Conservation (phyloP, 2,888 invertebrate genomes). For the Diaperis boleti region DNA sequence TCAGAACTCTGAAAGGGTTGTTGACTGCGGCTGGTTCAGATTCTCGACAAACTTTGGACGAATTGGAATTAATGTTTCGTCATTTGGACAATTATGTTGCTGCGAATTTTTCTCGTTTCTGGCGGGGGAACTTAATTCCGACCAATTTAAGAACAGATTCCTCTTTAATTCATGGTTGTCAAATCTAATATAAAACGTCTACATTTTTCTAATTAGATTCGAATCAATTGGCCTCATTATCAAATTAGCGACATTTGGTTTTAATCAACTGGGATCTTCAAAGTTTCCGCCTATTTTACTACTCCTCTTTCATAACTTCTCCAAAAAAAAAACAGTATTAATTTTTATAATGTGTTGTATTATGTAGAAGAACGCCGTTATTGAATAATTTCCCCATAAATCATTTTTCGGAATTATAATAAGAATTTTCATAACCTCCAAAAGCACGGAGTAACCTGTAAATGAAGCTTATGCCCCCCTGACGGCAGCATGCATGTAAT, state of each 20-base stretch:
- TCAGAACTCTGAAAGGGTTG: conserved; percentile 35
- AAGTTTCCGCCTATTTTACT: too few species aligned
- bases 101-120: neutral
- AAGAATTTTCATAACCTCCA: conserved; percentile 3
- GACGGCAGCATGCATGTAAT: conserved; percentile 17
- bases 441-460: neutral
- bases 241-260: too few species aligned
- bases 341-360: too few species aligned
- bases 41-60: conserved; percentile 17
- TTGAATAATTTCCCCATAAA: too few species aligned
- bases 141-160: neutral
- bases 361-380: too few species aligned
- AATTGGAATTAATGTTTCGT: neutral
- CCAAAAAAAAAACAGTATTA: too few species aligned
- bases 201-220: too few species aligned
- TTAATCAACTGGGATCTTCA: too few species aligned
- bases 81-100: too few species aligned
- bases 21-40: conserved; percentile 32
- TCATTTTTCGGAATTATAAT: neutral
- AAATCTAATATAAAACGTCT: too few species aligned
- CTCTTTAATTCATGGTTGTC: neutral
- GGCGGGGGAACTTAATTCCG: neutral
- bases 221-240: too few species aligned
- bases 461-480: conserved; percentile 1
- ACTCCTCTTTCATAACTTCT: too few species aligned